Base-by-base conservation (phyloP, 1,140 invertebrate species). In the Philopotamus ludificatus region DNA sequence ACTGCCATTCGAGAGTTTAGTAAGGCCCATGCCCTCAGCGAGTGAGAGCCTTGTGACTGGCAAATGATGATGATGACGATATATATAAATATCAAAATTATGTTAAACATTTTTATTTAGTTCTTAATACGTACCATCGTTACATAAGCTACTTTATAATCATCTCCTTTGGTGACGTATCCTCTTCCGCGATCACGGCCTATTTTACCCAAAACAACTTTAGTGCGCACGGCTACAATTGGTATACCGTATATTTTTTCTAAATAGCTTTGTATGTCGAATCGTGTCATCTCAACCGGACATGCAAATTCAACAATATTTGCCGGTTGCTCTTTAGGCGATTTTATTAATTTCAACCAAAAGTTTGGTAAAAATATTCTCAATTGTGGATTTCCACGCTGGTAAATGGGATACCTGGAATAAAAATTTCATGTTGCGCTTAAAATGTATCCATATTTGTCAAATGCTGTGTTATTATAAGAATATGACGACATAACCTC, bases 171-270 rank as follows among this genome's bases (percentile, higher is more conserved):
- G 0, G 87, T 77, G 63, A 94, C 71, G 72, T 87, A 87, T 21
- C 84, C 83, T 70, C 80, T 82, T 12, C 79, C 72, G 18, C 68
- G 67, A 72, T 83, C 78, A 61, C 74, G 77, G 34, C 75, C 78
- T 41, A 79, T 78, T 70, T 81, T 83, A 68, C 91, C 91, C 68
- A 87, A 63, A 44, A 81, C 79, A 63, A 93, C 91, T 66, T 83
- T 82, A 0, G 89, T 92, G 44, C 84, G 79, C 0, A 97, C 87
- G 73, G 89, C 75, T 2, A 88, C 76, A 3, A 92, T 86, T 1
- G 85, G 82, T 0, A 98, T 77, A 67, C 93, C 88, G 72, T 98
- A 98, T 70, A 98, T 97, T 78, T 97, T 97, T 75, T 95, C 88
- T 58, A 98, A 79, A 79, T 98, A 98, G 80, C 95, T 95, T 76